Percentiles rank a stretch among this genome's conserved stretches.
Evolutionary conservation across 2,888 invertebrate species (phyloP).

Genomic region (Eristalis intricaria): DNA sequence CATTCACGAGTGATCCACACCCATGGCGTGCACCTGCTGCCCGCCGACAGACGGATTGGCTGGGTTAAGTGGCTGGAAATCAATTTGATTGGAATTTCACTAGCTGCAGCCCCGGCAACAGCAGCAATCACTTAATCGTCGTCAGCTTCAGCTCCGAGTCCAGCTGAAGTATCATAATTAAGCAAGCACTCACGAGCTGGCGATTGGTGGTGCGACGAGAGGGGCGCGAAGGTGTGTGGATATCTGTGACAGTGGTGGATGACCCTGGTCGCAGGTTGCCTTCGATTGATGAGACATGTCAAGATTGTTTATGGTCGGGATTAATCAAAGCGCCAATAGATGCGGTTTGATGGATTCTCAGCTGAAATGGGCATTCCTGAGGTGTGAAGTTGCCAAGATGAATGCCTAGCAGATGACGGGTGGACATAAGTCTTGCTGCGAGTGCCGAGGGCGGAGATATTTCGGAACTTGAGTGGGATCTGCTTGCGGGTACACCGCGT

Average conservation of each 20-base stretch:
- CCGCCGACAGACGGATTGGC: slow-evolving; percentile 6
- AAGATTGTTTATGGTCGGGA: slow-evolving; percentile 31
- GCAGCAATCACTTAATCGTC: slow-evolving; percentile 25
- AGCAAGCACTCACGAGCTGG: slow-evolving; percentile 24
- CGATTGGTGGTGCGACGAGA: too few species aligned
- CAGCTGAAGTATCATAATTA: slow-evolving; percentile 45
- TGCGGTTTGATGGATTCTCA: not conserved
- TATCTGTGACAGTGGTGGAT: slow-evolving; percentile 41
- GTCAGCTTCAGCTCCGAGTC: not conserved
- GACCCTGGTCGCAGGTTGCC: slow-evolving; percentile 43
- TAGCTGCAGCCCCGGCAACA: slow-evolving; percentile 31
- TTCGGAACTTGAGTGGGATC: not conserved
- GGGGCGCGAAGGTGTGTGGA: not conserved
- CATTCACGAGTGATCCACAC: slow-evolving; percentile 32
- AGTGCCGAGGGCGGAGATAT: not conserved
- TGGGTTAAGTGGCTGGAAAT: slow-evolving; percentile 48
- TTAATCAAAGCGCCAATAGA: slow-evolving; percentile 32
- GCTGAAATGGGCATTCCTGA: not conserved
- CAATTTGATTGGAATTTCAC: slow-evolving; percentile 64
- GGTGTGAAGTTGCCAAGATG: not conserved
- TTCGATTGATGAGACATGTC: slow-evolving; percentile 43
- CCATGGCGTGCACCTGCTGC: slow-evolving; percentile 39
- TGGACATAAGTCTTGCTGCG: not conserved
- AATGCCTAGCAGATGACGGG: not conserved
- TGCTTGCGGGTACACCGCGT: not conserved